Evolutionary conservation across 2,797 vertebrate species (phyloP).

Genomic region (Galagoides demidoff): DNA sequence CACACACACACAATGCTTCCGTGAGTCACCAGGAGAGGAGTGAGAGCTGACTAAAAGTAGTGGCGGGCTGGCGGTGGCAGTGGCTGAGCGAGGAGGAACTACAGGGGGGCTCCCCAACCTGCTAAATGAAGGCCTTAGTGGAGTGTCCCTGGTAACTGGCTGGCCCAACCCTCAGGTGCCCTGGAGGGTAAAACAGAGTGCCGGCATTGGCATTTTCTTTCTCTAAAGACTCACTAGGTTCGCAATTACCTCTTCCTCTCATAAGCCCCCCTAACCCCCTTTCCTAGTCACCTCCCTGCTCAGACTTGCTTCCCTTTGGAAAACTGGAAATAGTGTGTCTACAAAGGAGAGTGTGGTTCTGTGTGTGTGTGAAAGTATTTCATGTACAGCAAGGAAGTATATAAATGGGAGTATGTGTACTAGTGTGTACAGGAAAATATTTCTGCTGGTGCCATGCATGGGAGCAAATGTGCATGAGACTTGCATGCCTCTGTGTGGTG

Average conservation of each 20-base stretch:
- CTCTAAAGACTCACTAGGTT: conserved; percentile 84
- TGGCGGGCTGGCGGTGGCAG: neutral
- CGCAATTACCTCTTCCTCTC: conserved; percentile 79
- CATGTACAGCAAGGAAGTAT: neutral
- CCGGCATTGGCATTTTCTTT: conserved; percentile 84
- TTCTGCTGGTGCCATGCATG: neutral
- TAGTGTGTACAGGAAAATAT: neutral
- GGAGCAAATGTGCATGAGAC: too few relatives aligned
- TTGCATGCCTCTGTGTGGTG: neutral
- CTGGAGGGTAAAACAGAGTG: conserved; percentile 82
- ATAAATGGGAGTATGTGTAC: neutral
- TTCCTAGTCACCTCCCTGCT: conserved; percentile 80
- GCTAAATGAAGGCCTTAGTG: conserved; percentile 83
- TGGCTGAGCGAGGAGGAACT: conserved; percentile 75
- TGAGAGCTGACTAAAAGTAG: conserved; percentile 62
- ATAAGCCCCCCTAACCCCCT: conserved; percentile 16
- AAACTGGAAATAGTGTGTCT: conserved; percentile 83
- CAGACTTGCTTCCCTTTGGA: conserved; percentile 82
- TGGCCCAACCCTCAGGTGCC: conserved; percentile 83
- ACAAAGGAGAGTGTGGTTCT: neutral
- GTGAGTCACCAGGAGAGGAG: neutral
- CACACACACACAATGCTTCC: neutral
- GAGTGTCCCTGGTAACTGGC: conserved; percentile 82
- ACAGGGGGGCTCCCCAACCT: conserved; percentile 50
- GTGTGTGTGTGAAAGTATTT: neutral